Evolutionary conservation across 2,113 vertebrate genomes (phyloP).

Genomic region (Poecile atricapillus): DNA sequence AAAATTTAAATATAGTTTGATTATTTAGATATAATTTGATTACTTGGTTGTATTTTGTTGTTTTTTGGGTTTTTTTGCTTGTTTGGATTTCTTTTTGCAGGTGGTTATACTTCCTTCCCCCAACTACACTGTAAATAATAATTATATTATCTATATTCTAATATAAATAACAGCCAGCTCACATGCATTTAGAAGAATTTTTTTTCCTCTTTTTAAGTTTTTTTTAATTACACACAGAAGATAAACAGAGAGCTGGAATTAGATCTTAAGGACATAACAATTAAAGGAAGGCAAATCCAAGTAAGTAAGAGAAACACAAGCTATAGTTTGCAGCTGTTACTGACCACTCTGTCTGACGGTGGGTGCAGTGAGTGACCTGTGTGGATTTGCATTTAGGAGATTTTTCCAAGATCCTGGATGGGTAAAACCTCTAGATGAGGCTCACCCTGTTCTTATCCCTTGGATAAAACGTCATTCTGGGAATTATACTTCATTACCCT

Average conservation of each 20-base stretch:
- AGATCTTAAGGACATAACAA: not conserved
- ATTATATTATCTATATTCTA: not conserved
- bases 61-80: not conserved
- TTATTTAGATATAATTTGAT: not conserved
- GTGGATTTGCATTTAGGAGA: not conserved
- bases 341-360: not conserved
- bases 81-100: not conserved
- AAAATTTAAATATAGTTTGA: not conserved
- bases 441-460: not conserved
- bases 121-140: not conserved
- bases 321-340: not conserved
- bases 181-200: not conserved
- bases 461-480: not conserved
- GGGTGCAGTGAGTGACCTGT: not conserved
- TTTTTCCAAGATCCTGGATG: not conserved
- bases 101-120: not conserved
- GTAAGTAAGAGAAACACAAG: not conserved
- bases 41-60: not conserved
- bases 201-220: not conserved
- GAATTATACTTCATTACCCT: not conserved
- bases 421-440: not conserved
- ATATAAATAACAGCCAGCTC: not conserved
- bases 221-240: not conserved
- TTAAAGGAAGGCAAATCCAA: not conserved
- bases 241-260: not conserved